Base-by-base conservation (phyloP, 2,888 invertebrate genomes). In the Argynnis bischoffii region DNA sequence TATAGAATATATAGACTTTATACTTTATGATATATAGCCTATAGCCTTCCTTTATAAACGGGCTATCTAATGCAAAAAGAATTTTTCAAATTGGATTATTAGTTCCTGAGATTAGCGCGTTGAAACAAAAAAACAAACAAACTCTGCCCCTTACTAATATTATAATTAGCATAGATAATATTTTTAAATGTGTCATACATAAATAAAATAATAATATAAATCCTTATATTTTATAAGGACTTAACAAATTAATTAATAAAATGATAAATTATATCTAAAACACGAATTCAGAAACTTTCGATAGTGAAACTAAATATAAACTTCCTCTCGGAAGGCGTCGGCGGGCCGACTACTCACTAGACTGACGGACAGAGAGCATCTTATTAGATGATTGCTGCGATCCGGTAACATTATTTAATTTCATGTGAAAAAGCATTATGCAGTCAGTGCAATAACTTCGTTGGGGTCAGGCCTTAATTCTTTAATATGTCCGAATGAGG, bases 351-450 rank as follows among this genome's bases (percentile, higher is more conserved):
- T 3, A 5, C 4, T 26, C 26, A 26, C 26, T 21, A 26, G 5
- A 63, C 71, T 63, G 55, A 61, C 71, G 57, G 69, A 69, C 73
- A 55, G 72, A 66, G 64, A 70, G 70, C 53, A 57, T 71, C 73
- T 83, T 83, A 87, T 86, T 84, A 83, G 76, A 87, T 84, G 86
- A 88, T 87, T 84, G 84, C 77, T 21, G 66, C 74, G 74, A 78
- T 84, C 84, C 79, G 81, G 80, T 77, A 75, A 72, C 72, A 67
- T 75, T 74, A 73, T 73, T 71, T 73, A 72, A 74, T 75, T 69
- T 70, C 76, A 72, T 77, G 77, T 76, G 79, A 78, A 81, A 79
- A 72, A 66, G 55, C 67, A 60, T 64, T 55, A 56, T 46, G 46
- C 55, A 60, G 46, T 15, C 47, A 31, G n/a, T 64, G 47, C 48